Base-by-base conservation (phyloP, 2,797 vertebrate genomes). In the Aulostomus chinensis region DNA sequence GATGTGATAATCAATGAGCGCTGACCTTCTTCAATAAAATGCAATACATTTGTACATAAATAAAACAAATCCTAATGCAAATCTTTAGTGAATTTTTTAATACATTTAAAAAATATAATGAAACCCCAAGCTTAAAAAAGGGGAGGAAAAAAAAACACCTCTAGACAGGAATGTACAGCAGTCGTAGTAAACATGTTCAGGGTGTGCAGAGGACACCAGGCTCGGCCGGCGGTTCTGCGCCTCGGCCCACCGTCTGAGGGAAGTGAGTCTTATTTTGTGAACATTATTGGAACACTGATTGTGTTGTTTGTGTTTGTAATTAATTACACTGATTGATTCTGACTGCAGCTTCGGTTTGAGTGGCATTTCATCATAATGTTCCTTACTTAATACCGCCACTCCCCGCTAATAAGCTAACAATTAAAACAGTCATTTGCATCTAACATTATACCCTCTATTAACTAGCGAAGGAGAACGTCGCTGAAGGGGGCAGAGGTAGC, bases 381-480 rank as follows among this genome's bases (percentile, higher is more conserved):
- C 72, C 82, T 86, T 84, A 86, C 77, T 84, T 87, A 88, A 86
- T 71, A 66, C 59, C 51, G 65, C 65, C 69, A 55, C 76, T 73
- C 62, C 58, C 65, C 34, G 29, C 66, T 83, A 81, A 84, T 78
- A 80, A 73, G 66, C 68, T 61, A 79, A 80, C 82, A 87, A 88
- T 87, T 87, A 88, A 88, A 87, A 77, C 81, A 81, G 77, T 72
- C 76, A 84, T 87, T 84, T 87, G 81, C 84, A 81, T 85, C 58
- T 69, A 68, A 79, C 80, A 75, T 80, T 72, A 80, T 81, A 79
- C 68, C 68, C 80, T 79, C 80, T 83, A 83, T 85, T 83, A 84
- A 52, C 58, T 48, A 35, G 46, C 3, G 46, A 69, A 42, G 39
- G 47, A 62, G 47, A 62, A 50, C 3, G 12, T 47, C 48, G 66